A percentile compares a stretch with the other conserved stretches of the same genome.
phyloP scores from a whole-genome alignment of 2,888 invertebrate genomes.

The Drosophila barbarae region DNA sequence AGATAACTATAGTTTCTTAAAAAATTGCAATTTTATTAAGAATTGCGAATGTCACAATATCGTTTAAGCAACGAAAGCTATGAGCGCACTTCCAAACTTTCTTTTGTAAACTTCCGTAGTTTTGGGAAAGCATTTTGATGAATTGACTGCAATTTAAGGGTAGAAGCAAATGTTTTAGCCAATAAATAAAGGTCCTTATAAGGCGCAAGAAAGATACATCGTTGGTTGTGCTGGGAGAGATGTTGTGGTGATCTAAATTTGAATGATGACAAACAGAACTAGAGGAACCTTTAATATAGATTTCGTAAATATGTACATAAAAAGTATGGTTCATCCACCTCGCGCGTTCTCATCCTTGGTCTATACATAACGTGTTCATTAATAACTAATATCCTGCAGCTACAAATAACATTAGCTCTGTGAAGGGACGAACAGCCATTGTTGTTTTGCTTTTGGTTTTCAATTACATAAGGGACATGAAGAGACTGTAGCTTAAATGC shows the following conservation, averaged over 20 bases:
- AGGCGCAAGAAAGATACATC: constrained; percentile 57
- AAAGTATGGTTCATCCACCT: constrained; percentile 21
- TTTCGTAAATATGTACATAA: constrained; percentile 13
- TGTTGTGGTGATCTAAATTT: constrained; percentile 6
- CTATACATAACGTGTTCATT: constrained; percentile 65
- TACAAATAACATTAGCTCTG: constrained; percentile 67
- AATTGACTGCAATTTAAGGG: constrained; percentile 43
- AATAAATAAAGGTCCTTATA: constrained; percentile 30
- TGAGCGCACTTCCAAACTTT: neutral
- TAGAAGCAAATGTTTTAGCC: constrained; percentile 23
- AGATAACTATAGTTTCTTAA: too few species aligned
- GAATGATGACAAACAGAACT: neutral
- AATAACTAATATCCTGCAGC: constrained; percentile 74
- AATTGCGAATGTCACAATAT: too few species aligned
- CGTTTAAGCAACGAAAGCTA: too few species aligned
- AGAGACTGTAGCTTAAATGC: constrained; percentile 44
- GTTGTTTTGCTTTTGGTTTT: constrained; percentile 71
- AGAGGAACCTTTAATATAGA: constrained; percentile 58
- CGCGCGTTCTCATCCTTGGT: constrained; percentile 27
- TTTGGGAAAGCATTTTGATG: constrained; percentile 51
- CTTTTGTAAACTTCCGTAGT: neutral
- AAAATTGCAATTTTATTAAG: too few species aligned
- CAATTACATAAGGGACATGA: constrained; percentile 64
- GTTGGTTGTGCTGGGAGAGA: constrained; percentile 11
- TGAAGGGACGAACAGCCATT: constrained; percentile 33